Evolutionary conservation across 92 coral and sea anemone genomes (phyloP).

Genomic region (Epizoanthus stellaris): DNA sequence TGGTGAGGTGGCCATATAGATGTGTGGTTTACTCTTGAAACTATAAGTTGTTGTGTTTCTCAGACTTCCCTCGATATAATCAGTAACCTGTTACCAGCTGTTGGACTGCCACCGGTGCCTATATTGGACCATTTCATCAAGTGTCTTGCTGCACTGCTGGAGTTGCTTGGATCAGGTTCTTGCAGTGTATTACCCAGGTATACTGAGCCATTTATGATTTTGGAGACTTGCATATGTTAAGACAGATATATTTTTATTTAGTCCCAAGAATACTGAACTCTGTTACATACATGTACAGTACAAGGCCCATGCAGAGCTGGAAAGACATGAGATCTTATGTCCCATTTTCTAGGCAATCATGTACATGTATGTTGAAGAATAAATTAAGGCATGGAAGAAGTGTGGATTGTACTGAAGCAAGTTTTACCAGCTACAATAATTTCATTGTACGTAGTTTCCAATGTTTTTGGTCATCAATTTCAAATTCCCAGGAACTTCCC

Average conservation of each 20-base stretch:
- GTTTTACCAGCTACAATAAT: too few species aligned
- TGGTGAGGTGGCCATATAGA: neutral
- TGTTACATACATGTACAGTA: neutral
- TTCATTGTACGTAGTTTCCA: too few species aligned
- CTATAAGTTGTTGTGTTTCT: neutral
- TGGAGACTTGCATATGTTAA: neutral
- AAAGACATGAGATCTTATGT: too few species aligned
- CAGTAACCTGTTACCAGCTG: constrained; percentile 61
- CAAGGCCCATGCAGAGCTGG: neutral
- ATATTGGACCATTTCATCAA: constrained; percentile 72
- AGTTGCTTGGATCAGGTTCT: constrained; percentile 64
- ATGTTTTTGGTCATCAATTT: too few species aligned
- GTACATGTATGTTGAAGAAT: too few species aligned
- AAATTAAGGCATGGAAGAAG: too few species aligned
- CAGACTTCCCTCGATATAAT: constrained; percentile 68
- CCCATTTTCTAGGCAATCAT: too few species aligned
- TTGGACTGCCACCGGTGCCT: constrained; percentile 74
- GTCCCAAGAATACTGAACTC: neutral
- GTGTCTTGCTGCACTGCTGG: constrained; percentile 62
- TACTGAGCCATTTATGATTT: neutral
- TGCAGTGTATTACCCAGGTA: constrained; percentile 60
- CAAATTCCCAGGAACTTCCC: too few species aligned
- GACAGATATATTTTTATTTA: neutral
- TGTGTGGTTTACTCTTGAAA: too few species aligned
- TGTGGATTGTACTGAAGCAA: too few species aligned